These are phyloP conservation scores for Brachyalestes nurse DNA, from an alignment of 2,797 vertebrate genomes.

Conservation along the genomic window DNA sequence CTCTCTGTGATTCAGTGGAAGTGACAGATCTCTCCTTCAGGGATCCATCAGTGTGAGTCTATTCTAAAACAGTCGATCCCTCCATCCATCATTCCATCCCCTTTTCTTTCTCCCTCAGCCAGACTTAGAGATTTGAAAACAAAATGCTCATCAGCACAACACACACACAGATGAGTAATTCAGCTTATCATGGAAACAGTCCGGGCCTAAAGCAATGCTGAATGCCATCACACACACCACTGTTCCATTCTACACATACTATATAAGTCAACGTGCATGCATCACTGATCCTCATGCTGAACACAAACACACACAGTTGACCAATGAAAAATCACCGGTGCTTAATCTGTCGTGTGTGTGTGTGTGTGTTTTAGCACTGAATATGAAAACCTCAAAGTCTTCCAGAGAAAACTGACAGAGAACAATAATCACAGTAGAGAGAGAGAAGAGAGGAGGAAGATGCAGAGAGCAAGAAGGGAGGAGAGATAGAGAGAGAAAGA, in stretches of 20 bases:
- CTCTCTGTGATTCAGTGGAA: background rate
- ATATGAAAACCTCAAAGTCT: background rate
- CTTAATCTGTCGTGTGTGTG: background rate
- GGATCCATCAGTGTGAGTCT: background rate
- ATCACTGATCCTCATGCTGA: background rate
- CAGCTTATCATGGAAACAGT: background rate
- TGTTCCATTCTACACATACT: background rate
- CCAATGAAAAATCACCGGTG: background rate
- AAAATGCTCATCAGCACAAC: conserved; percentile 8
- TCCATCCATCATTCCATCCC: background rate
- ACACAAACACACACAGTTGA: background rate
- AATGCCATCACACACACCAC: background rate
- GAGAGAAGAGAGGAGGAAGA: background rate
- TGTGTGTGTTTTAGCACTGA: background rate
- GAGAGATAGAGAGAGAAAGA: background rate
- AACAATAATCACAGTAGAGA: background rate
- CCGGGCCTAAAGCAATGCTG: background rate
- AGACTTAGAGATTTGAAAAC: background rate
- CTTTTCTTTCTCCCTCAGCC: background rate
- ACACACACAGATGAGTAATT: background rate
- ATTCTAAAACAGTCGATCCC: background rate
- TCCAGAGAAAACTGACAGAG: background rate
- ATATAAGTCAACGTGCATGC: background rate
- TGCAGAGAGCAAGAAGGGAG: background rate
- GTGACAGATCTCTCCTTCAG: background rate